These are phyloP conservation scores for Antedon mediterranea DNA, from an alignment of 53 echinoderm and acorn worm genomes.

Conservation along the genomic window DNA sequence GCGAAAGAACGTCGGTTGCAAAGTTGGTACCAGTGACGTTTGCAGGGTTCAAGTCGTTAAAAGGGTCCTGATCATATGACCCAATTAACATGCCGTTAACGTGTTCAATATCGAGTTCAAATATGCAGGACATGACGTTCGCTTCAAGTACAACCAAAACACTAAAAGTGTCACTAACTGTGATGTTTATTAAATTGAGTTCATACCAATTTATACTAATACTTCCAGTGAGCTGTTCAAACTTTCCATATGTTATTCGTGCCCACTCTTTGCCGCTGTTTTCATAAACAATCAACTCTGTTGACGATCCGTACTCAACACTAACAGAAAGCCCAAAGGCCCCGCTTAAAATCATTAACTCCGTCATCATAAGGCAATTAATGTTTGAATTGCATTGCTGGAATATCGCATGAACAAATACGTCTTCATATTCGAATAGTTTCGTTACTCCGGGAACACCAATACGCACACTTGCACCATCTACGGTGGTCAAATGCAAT, in stretches of 20 bases:
- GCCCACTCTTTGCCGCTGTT: slow-evolving; percentile 22
- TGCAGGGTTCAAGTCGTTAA: slow-evolving; percentile 48
- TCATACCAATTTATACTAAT: slow-evolving; percentile 19
- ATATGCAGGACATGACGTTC: slow-evolving; percentile 27
- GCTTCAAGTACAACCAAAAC: slow-evolving; percentile 29
- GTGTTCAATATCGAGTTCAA: slow-evolving; percentile 3
- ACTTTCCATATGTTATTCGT: not conserved
- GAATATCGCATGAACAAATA: slow-evolving; percentile 28
- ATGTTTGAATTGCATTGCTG: slow-evolving; percentile 38
- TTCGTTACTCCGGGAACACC: slow-evolving; percentile 46
- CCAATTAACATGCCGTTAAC: slow-evolving; percentile 10
- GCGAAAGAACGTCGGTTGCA: slow-evolving; percentile 20
- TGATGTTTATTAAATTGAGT: slow-evolving; percentile 29
- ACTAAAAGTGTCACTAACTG: slow-evolving; percentile 16
- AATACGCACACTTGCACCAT: slow-evolving; percentile 49
- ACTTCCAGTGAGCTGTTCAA: not conserved
- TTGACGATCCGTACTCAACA: not conserved
- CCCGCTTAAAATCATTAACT: slow-evolving; percentile 28
- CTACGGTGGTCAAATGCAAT: slow-evolving; percentile 45
- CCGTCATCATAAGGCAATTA: slow-evolving; percentile 48
- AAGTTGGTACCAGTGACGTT: slow-evolving; percentile 38
- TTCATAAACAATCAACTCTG: slow-evolving; percentile 11
- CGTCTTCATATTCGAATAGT: slow-evolving; percentile 25
- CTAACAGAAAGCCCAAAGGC: slow-evolving; percentile 24
- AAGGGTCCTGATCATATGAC: slow-evolving; percentile 45